phyloP scores from a whole-genome alignment of 2,888 invertebrate species.

The Tetragonula carbonaria region DNA sequence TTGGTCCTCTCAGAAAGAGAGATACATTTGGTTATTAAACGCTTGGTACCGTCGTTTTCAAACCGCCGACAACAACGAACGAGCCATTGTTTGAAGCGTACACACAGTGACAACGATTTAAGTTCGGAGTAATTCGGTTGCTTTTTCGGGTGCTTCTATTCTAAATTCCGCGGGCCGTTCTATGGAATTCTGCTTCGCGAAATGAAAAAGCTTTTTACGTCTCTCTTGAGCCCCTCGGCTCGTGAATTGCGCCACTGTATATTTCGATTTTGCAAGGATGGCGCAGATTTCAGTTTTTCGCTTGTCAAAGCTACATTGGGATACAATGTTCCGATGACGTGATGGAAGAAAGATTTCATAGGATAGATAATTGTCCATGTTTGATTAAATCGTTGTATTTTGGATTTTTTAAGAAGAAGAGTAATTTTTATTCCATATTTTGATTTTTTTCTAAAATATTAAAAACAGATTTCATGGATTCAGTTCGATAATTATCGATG shows the following conservation, averaged over 20 bases:
- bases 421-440: too few species aligned
- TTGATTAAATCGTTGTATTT: too few species aligned
- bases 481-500: not conserved
- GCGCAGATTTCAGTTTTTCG: not conserved
- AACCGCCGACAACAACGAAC: not conserved
- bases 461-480: not conserved
- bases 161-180: not conserved
- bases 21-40: conserved; percentile 27
- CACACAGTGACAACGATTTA: not conserved
- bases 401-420: too few species aligned
- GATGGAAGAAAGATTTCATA: too few species aligned
- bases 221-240: not conserved
- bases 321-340: too few species aligned
- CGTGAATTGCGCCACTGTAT: not conserved
- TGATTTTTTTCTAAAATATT: too few species aligned
- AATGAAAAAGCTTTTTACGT: not conserved
- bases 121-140: conserved; percentile 11
- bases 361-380: too few species aligned
- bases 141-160: not conserved
- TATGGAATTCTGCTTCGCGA: not conserved
- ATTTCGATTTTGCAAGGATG: not conserved
- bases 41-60: conserved; percentile 2
- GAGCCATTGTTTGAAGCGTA: not conserved
- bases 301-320: not conserved
- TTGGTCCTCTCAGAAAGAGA: not conserved